Evolutionary conservation across 2,113 vertebrate species (phyloP).

Genomic region (Dendrocopos noguchii): DNA sequence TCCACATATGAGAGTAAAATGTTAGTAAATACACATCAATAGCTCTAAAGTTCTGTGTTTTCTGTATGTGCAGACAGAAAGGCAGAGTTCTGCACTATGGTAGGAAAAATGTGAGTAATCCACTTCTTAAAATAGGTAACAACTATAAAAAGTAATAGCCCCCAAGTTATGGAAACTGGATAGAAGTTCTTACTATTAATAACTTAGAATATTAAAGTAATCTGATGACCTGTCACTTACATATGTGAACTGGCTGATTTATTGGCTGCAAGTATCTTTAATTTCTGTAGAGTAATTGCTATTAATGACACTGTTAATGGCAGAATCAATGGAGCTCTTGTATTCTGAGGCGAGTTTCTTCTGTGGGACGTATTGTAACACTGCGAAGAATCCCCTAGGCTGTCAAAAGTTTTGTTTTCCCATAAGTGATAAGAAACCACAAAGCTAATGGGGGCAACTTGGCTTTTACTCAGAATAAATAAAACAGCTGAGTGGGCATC

Average conservation of each 20-base stretch:
- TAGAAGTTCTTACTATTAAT: neutral
- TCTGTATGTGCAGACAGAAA: neutral
- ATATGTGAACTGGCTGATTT: neutral
- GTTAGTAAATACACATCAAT: neutral
- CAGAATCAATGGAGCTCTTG: neutral
- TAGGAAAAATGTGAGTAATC: neutral
- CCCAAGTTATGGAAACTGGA: neutral
- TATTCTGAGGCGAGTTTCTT: neutral
- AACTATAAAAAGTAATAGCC: neutral
- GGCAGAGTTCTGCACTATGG: neutral
- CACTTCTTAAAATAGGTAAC: neutral
- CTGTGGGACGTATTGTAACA: neutral
- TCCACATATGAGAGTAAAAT: neutral
- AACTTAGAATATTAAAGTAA: neutral
- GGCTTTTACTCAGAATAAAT: neutral
- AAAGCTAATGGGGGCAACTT: neutral
- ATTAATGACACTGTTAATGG: neutral
- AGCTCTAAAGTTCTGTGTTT: neutral
- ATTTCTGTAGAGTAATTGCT: neutral
- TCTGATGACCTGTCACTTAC: neutral
- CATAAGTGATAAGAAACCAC: neutral
- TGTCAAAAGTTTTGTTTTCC: neutral
- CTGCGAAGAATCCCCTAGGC: neutral
- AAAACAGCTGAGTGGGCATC: neutral
- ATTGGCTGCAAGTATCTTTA: neutral